phyloP scores from a whole-genome alignment of 2,113 vertebrate genomes.

The Numenius arquata region DNA sequence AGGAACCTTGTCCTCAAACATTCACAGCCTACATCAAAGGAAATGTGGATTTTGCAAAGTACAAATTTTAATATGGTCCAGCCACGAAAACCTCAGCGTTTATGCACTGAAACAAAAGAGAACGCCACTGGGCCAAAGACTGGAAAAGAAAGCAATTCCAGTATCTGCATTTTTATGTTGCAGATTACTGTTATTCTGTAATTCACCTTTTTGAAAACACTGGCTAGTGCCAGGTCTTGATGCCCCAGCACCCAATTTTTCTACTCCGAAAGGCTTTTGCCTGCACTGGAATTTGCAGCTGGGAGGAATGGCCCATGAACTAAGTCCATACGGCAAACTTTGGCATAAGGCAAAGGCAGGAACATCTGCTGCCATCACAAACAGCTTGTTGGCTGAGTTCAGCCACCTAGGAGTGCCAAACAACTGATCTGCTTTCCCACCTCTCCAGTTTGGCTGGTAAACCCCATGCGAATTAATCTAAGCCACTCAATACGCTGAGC shows the following conservation, averaged over 20 bases:
- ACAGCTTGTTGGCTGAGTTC: not conserved
- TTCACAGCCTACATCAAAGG: not conserved
- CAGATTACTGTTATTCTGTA: not conserved
- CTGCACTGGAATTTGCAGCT: conserved; percentile 12
- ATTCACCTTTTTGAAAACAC: not conserved
- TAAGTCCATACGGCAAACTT: not conserved
- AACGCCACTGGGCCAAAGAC: not conserved
- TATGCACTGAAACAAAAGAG: not conserved
- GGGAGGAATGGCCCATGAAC: not conserved
- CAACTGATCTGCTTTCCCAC: not conserved
- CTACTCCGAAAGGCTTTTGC: not conserved
- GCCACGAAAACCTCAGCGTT: not conserved
- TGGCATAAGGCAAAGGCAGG: not conserved
- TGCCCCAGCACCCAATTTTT: not conserved
- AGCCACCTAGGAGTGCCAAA: not conserved
- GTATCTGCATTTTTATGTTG: not conserved
- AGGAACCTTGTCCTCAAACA: not conserved
- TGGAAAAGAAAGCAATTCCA: not conserved
- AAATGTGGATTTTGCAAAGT: not conserved
- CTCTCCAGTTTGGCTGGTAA: not conserved
- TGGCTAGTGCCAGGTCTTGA: not conserved
- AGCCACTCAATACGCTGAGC: not conserved
- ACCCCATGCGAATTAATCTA: not conserved
- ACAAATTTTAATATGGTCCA: not conserved
- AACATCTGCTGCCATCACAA: not conserved